phyloP scores from a whole-genome alignment of 2,113 vertebrate genomes.

The Synodontis membranacea region DNA sequence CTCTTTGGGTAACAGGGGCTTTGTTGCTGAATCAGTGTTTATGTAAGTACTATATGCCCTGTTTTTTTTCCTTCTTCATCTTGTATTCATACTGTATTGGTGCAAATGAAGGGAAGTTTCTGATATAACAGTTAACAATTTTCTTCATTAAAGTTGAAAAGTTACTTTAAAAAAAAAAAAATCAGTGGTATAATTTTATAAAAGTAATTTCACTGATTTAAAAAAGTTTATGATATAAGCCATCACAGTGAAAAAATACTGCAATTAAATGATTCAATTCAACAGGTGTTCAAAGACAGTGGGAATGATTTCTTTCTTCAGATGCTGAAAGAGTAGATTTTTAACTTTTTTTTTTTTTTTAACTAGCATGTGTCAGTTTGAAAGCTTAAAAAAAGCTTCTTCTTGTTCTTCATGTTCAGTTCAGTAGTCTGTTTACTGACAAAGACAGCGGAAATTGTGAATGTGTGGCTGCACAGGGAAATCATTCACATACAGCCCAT shows the following conservation, averaged over 20 bases:
- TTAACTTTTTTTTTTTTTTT: neutral
- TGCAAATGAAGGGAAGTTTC: neutral
- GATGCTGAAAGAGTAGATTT: neutral
- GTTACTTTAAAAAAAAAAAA: neutral
- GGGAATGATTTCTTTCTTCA: neutral
- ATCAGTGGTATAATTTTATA: too few species aligned
- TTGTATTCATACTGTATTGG: neutral
- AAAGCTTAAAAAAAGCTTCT: neutral
- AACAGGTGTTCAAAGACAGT: neutral
- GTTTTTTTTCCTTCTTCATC: neutral
- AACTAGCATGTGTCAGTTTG: neutral
- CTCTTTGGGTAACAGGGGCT: constrained; percentile 46
- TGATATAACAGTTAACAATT: neutral
- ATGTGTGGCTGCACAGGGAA: neutral
- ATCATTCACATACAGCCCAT: neutral
- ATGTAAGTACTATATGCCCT: constrained; percentile 51
- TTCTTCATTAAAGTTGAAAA: neutral
- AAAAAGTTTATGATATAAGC: neutral
- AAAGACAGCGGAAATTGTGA: neutral
- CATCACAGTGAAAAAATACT: neutral
- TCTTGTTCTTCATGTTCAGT: neutral
- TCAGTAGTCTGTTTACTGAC: neutral
- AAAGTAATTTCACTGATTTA: too few species aligned
- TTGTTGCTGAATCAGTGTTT: constrained; percentile 49
- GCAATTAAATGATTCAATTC: neutral